These are phyloP conservation scores for Neotragus moschatus DNA, from an alignment of 2,113 vertebrate species.

Conservation along the genomic window DNA sequence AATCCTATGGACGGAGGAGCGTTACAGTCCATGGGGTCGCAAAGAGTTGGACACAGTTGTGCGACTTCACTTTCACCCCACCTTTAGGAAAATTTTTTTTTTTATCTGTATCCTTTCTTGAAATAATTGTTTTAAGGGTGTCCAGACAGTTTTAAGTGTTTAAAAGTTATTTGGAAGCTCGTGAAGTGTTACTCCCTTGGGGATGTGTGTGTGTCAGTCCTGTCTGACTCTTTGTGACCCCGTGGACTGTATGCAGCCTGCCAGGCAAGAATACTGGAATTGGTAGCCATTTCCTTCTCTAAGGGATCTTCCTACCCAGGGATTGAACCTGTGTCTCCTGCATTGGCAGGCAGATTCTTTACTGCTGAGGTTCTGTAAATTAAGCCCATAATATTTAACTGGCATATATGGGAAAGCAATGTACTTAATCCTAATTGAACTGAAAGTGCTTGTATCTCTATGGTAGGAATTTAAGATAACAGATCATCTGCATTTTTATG, in stretches of 20 bases:
- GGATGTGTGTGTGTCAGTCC: not conserved
- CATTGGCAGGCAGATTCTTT: not conserved
- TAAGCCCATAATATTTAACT: conserved; percentile 69
- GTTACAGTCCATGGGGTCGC: not conserved
- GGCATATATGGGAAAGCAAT: conserved; percentile 58
- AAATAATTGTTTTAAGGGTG: conserved; percentile 23
- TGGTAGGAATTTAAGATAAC: conserved; percentile 75
- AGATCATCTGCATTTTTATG: conserved; percentile 75
- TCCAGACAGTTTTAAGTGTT: not conserved
- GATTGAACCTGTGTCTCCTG: not conserved
- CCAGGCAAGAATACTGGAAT: not conserved
- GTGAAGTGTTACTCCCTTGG: conserved; percentile 72
- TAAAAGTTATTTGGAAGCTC: conserved; percentile 56
- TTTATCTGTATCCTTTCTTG: conserved; percentile 5
- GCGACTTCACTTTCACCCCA: not conserved
- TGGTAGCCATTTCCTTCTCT: not conserved
- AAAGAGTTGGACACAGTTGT: not conserved
- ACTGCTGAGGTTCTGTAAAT: conserved; percentile 59
- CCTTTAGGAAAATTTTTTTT: not conserved
- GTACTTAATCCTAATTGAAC: conserved; percentile 64
- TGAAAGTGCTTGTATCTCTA: conserved; percentile 71
- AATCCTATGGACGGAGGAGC: not conserved
- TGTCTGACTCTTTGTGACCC: not conserved
- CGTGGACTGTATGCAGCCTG: not conserved
- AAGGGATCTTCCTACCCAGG: not conserved